phyloP scores from a whole-genome alignment of 2,797 vertebrate species.

The Lagocephalus sceleratus region DNA sequence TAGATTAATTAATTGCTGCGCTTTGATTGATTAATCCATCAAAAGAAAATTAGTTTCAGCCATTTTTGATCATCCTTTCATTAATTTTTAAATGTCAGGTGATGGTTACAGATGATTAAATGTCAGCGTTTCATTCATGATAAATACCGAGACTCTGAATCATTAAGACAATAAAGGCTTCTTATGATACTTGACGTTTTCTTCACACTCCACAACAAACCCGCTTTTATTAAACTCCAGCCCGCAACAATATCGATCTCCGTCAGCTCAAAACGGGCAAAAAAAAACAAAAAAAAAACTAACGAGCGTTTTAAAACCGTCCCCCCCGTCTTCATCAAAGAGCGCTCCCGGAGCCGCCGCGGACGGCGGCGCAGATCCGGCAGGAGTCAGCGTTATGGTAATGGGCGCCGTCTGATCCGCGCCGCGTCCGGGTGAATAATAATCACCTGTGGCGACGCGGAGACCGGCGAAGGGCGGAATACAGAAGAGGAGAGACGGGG shows the following conservation, averaged over 20 bases:
- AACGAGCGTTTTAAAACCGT: too few species aligned
- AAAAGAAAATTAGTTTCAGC: not conserved
- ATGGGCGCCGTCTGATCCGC: slow-evolving; percentile 28
- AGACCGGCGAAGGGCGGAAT: slow-evolving; percentile 35
- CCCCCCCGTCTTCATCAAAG: too few species aligned
- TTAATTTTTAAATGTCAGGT: not conserved
- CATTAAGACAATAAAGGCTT: too few species aligned
- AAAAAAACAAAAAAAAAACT: too few species aligned
- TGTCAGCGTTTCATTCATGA: too few species aligned
- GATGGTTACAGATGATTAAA: not conserved
- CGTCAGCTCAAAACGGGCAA: too few species aligned
- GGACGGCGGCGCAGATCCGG: slow-evolving; percentile 5
- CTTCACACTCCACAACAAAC: too few species aligned
- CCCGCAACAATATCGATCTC: too few species aligned
- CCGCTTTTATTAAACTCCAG: too few species aligned
- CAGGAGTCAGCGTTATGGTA: slow-evolving; percentile 53
- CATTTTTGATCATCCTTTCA: not conserved
- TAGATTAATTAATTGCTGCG: not conserved
- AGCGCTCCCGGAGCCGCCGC: too few species aligned
- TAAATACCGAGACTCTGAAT: too few species aligned
- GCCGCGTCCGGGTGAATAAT: slow-evolving; percentile 61
- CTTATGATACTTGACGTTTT: too few species aligned
- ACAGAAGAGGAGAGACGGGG: slow-evolving; percentile 40
- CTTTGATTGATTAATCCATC: not conserved
- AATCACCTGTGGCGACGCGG: slow-evolving; percentile 51